Evolutionary conservation across 2,113 vertebrate genomes (phyloP).

Genomic region (Mormoops blainvillei): DNA sequence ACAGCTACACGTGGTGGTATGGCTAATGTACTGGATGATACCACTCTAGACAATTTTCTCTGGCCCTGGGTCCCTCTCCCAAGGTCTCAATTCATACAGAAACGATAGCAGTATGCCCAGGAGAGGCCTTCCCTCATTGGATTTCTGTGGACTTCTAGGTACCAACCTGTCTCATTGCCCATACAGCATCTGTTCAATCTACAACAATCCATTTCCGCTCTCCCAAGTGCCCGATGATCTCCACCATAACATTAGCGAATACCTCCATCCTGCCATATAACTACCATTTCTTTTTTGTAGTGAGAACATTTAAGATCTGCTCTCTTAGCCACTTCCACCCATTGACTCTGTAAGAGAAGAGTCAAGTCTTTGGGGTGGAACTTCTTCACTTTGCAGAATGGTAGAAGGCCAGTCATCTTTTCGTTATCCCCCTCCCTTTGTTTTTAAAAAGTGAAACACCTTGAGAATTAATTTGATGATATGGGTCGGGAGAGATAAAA

Average conservation of each 20-base stretch:
- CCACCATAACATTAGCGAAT: neutral
- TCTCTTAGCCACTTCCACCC: neutral
- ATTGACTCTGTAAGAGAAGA: neutral
- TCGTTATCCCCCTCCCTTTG: neutral
- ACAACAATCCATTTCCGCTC: neutral
- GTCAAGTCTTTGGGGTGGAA: neutral
- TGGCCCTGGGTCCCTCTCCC: neutral
- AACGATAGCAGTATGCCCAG: neutral
- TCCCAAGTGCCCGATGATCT: neutral
- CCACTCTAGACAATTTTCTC: neutral
- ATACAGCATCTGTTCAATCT: neutral
- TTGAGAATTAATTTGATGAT: constrained; percentile 43
- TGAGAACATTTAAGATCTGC: neutral
- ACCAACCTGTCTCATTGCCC: neutral
- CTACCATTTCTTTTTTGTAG: neutral
- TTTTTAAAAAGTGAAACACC: constrained; percentile 30
- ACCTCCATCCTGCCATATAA: neutral
- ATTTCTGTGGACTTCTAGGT: neutral
- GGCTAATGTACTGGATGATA: neutral
- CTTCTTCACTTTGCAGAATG: neutral
- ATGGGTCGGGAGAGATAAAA: constrained; percentile 41
- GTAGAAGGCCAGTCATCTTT: neutral
- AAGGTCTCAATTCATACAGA: neutral
- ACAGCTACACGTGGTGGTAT: neutral
- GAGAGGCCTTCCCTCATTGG: neutral